Evolutionary conservation across 2,113 vertebrate genomes (phyloP).

Genomic region (Colistium nudipinnis): DNA sequence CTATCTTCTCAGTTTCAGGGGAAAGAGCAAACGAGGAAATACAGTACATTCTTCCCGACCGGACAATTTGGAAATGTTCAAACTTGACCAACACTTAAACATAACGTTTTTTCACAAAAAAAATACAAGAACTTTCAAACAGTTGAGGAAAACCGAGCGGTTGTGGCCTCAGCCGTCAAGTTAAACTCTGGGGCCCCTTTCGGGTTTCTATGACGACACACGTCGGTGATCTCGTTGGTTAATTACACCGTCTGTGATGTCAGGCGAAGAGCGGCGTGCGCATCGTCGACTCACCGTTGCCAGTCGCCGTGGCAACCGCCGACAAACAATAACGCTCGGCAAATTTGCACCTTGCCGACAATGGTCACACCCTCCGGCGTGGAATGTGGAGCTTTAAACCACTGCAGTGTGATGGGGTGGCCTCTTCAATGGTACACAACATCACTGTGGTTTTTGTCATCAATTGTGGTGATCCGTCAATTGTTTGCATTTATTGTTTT

Average conservation of each 20-base stretch:
- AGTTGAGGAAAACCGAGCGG: too few species aligned
- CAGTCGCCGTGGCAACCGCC: conserved; percentile 1
- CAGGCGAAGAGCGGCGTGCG: background rate
- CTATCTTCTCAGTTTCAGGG: too few species aligned
- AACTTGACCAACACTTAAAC: too few species aligned
- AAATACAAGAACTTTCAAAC: too few species aligned
- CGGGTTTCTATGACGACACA: background rate
- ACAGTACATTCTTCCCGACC: too few species aligned
- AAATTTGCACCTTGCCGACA: conserved; percentile 12
- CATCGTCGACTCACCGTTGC: background rate
- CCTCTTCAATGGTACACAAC: background rate
- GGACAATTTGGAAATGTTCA: too few species aligned
- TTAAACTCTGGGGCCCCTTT: background rate
- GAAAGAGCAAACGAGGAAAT: too few species aligned
- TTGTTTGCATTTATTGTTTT: background rate
- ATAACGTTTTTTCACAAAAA: too few species aligned
- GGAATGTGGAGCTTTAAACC: conserved; percentile 32
- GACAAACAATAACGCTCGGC: background rate
- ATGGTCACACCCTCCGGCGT: conserved; percentile 25
- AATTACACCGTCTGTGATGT: background rate
- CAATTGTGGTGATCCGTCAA: background rate
- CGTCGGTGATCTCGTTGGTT: background rate
- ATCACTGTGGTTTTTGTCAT: background rate
- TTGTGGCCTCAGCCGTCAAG: background rate
- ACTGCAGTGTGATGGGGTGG: background rate